Evolutionary conservation across 2,797 vertebrate species (phyloP).

Genomic region (Crenuchus spilurus): DNA sequence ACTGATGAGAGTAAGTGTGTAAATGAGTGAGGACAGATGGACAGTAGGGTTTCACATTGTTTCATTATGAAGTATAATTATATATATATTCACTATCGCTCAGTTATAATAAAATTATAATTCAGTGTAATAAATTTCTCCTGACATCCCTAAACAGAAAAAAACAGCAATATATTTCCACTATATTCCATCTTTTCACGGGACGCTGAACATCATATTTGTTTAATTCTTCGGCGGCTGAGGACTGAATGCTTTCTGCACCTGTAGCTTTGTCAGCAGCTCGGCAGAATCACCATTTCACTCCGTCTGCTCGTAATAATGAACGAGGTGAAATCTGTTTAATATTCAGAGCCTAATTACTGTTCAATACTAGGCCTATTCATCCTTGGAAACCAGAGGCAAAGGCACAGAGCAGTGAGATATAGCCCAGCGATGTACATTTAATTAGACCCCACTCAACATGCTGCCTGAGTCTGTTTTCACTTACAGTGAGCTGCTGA

Average conservation of each 20-base stretch:
- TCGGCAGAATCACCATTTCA: background rate
- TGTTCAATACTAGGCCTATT: background rate
- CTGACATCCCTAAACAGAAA: background rate
- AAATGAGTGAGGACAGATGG: too few relatives aligned
- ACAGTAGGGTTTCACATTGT: too few relatives aligned
- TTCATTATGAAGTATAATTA: too few relatives aligned
- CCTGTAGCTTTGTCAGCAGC: slow-evolving; percentile 4
- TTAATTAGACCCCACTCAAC: background rate
- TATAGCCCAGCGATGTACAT: background rate
- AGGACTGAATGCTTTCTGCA: background rate
- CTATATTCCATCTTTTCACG: background rate
- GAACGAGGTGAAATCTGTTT: slow-evolving; percentile 19
- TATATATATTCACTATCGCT: too few relatives aligned
- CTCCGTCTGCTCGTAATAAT: background rate
- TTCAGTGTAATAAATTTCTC: background rate
- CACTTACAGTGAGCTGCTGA: background rate
- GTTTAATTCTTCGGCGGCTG: background rate
- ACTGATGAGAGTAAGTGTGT: too few relatives aligned
- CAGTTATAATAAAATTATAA: background rate
- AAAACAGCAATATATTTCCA: background rate
- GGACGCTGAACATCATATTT: background rate
- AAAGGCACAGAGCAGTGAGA: background rate
- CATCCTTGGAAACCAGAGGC: slow-evolving; percentile 1
- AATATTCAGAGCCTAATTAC: slow-evolving; percentile 21
- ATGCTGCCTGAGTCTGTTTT: background rate